Evolutionary conservation across 2,113 vertebrate genomes (phyloP).

Genomic region (Siniperca knerii): DNA sequence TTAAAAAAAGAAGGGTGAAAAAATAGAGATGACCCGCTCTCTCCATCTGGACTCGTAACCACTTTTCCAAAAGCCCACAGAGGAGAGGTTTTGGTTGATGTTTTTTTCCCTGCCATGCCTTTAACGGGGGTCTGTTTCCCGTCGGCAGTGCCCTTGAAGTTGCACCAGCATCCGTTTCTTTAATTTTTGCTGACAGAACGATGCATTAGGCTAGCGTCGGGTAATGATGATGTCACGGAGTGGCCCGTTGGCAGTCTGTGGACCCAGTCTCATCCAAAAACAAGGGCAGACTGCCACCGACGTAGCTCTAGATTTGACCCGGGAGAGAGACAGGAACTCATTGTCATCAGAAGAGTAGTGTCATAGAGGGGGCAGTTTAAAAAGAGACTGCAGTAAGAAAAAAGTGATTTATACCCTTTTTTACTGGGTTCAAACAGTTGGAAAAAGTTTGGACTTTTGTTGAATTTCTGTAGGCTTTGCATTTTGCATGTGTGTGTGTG

Average conservation of each 20-base stretch:
- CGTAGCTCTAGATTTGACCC: slow-evolving; percentile 57
- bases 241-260: slow-evolving; percentile 39
- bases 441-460: slow-evolving; percentile 48
- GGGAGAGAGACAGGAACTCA: slow-evolving; percentile 56
- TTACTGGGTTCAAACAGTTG: slow-evolving; percentile 43
- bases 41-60: slow-evolving; percentile 43
- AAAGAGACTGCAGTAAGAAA: slow-evolving; percentile 21
- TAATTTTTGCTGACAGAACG: slow-evolving; percentile 55
- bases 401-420: slow-evolving; percentile 54
- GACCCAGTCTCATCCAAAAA: slow-evolving; percentile 41
- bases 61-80: slow-evolving; percentile 43
- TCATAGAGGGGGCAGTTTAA: slow-evolving; percentile 51
- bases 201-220: slow-evolving; percentile 36
- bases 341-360: slow-evolving; percentile 56
- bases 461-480: slow-evolving; percentile 64
- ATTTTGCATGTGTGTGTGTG: slow-evolving; percentile 35
- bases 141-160: slow-evolving; percentile 66
- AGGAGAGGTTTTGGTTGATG: slow-evolving; percentile 19
- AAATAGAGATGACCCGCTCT: slow-evolving; percentile 31
- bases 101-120: slow-evolving; percentile 52
- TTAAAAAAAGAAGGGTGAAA: slow-evolving; percentile 33
- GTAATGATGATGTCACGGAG: slow-evolving; percentile 65
- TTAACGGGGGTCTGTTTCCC: slow-evolving; percentile 62
- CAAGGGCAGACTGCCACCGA: slow-evolving; percentile 46
- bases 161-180: slow-evolving; percentile 73